Conservation (phyloP, 2,113 vertebrate species). For the Perca fluviatilis region DNA sequence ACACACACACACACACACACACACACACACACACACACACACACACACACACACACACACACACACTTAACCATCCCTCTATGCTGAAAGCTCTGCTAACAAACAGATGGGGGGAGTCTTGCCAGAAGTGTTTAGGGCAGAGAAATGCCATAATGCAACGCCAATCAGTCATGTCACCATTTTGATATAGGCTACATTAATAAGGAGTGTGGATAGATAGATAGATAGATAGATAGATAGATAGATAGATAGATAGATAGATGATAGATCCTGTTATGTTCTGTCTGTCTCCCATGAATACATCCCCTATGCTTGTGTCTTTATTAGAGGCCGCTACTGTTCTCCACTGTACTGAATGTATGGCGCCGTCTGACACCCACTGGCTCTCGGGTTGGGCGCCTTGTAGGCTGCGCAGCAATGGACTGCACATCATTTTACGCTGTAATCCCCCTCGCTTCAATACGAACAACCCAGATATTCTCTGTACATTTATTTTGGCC, state of each 20-base stretch:
- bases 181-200: constrained; percentile 1
- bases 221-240: neutral
- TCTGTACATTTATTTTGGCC: constrained; percentile 63
- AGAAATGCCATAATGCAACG: constrained; percentile 67
- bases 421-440: constrained; percentile 79
- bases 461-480: constrained; percentile 55
- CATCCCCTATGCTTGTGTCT: constrained; percentile 9
- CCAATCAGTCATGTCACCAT: constrained; percentile 55
- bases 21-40: constrained; percentile 20
- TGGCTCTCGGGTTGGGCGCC: constrained; percentile 68
- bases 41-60: constrained; percentile 39
- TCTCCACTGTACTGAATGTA: constrained; percentile 59
- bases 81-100: constrained; percentile 68
- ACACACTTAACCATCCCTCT: constrained; percentile 59
- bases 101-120: constrained; percentile 55
- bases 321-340: constrained; percentile 53
- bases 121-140: constrained; percentile 58
- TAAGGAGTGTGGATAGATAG: neutral
- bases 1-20: constrained; percentile 33
- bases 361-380: constrained; percentile 76
- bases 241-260: constrained; percentile 23
- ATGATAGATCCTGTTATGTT: constrained; percentile 21
- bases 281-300: constrained; percentile 25
- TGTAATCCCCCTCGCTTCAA: constrained; percentile 68
- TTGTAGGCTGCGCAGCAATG: constrained; percentile 73